These are phyloP conservation scores for Lampris megalopsis DNA, from an alignment of 2,113 vertebrate species.

Conservation along the genomic window DNA sequence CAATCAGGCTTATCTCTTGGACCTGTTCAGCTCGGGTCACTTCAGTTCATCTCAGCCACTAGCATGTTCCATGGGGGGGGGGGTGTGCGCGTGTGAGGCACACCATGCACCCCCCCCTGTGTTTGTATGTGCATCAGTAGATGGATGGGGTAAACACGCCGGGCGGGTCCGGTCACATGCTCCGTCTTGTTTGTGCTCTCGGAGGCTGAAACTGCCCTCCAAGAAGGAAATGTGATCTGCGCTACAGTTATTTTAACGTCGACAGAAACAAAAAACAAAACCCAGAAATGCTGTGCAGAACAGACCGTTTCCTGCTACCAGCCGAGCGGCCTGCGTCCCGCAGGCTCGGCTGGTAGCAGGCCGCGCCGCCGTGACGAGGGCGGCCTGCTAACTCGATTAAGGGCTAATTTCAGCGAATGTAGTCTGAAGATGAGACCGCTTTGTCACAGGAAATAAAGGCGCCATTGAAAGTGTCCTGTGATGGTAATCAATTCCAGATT, in stretches of 20 bases:
- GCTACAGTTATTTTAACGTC: neutral
- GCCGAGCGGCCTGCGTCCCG: neutral
- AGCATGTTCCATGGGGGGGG: too few relatives aligned
- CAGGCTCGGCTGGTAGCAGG: conserved; percentile 11
- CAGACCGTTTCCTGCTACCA: too few relatives aligned
- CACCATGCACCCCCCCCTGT: neutral
- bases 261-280: neutral
- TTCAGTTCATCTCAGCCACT: neutral
- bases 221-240: conserved; percentile 22
- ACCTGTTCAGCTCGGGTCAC: neutral
- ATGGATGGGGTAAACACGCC: conserved; percentile 40
- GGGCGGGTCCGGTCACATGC: conserved; percentile 59
- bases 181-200: conserved; percentile 34
- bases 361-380: conserved; percentile 1
- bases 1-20: conserved; percentile 1
- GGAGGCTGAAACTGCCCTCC: conserved; percentile 17
- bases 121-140: conserved; percentile 18
- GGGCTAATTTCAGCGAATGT: conserved; percentile 50
- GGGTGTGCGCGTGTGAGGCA: conserved; percentile 5
- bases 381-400: conserved; percentile 35
- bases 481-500: neutral
- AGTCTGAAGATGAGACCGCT: conserved; percentile 37
- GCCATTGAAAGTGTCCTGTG: conserved; percentile 36
- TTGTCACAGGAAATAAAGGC: conserved; percentile 43
- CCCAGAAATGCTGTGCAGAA: conserved; percentile 10